phyloP scores from a whole-genome alignment of 2,113 vertebrate genomes.

The Neogobius melanostomus region DNA sequence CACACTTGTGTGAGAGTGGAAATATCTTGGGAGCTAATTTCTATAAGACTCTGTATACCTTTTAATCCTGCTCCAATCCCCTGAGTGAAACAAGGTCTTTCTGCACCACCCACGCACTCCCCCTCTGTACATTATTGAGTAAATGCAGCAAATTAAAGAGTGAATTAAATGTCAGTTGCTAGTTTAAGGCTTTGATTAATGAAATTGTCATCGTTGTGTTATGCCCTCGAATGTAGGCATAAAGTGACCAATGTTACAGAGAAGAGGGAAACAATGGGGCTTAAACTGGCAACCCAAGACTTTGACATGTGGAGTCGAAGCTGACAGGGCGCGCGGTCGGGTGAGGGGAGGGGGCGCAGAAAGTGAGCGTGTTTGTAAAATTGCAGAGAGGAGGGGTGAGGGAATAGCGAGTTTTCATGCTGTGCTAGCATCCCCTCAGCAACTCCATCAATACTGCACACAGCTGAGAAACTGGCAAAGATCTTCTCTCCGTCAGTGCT shows the following conservation, averaged over 20 bases:
- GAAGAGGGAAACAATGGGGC: conserved; percentile 48
- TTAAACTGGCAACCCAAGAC: conserved; percentile 60
- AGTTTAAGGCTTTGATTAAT: too few species aligned
- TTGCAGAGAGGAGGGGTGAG: conserved; percentile 29
- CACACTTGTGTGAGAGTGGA: conserved; percentile 31
- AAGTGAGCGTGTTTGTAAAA: conserved; percentile 16
- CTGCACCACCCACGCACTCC: conserved; percentile 40
- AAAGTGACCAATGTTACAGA: conserved; percentile 38
- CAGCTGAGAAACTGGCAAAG: conserved; percentile 77
- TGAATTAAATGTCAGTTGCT: too few species aligned
- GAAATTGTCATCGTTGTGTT: conserved; percentile 2
- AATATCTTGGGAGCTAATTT: conserved; percentile 45
- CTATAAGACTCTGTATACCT: conserved; percentile 47
- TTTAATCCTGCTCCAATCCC: conserved; percentile 48
- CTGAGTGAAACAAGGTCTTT: conserved; percentile 40
- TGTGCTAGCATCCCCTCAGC: conserved; percentile 82
- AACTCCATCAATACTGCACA: conserved; percentile 83
- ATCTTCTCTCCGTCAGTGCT: conserved; percentile 59
- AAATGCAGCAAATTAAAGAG: background rate
- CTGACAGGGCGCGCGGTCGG: conserved; percentile 49
- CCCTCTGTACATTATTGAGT: conserved; percentile 13
- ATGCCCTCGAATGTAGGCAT: conserved; percentile 14
- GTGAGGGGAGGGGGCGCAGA: conserved; percentile 19
- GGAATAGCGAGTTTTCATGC: conserved; percentile 74
- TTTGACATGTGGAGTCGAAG: conserved; percentile 55